Base-by-base conservation (phyloP, 2,797 vertebrate species). In the Melanotaenia maccullochi region DNA sequence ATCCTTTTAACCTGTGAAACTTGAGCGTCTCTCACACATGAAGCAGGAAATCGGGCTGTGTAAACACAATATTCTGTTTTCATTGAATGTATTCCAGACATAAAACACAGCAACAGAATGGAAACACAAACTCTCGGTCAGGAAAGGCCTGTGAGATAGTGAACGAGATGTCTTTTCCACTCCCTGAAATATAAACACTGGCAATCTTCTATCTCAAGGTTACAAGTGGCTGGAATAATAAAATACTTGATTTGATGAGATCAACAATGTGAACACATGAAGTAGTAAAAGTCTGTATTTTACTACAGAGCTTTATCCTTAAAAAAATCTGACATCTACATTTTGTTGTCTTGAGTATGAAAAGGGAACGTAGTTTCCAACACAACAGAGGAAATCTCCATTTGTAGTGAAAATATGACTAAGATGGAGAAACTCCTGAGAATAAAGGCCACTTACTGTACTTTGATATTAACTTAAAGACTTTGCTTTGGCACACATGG, bases 1-100 rank as follows among this genome's bases (percentile, higher is more conserved):
- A 62, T 73, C 32, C 64, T 30, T 0, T 72, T 22, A 68, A 73
- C 57, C 61, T 60, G 60, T 40, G 28, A 52, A 69, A 71, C 59
- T 59, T 65, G 24, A 72, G 38, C 9, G 44, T 65, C 14, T 30
- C 38, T 77, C 80, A 84, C 84, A 84, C 68, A 66, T 56, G 73
- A 80, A 86, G 65, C 90, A 90, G 91, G 88, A 93, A 79, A 66
- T 40, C 25, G 33, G 57, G 35, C 65, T 79, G 79, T 74, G 70
- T 85, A 86, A 90, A 91, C 82, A 87, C 32, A 13, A 13, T 59
- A 58, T 77, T 87, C 69, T 83, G 78, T 88, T 91, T 90, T 81
- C 68, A 67, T 75, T 88, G 77, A 90, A 65, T 24, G 0, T 60
- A 9, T 65, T 85, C 82, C 90, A 91, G 79, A 81, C 73, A 81